phyloP scores from a whole-genome alignment of 2,797 vertebrate genomes.

The Podarcis lilfordi region DNA sequence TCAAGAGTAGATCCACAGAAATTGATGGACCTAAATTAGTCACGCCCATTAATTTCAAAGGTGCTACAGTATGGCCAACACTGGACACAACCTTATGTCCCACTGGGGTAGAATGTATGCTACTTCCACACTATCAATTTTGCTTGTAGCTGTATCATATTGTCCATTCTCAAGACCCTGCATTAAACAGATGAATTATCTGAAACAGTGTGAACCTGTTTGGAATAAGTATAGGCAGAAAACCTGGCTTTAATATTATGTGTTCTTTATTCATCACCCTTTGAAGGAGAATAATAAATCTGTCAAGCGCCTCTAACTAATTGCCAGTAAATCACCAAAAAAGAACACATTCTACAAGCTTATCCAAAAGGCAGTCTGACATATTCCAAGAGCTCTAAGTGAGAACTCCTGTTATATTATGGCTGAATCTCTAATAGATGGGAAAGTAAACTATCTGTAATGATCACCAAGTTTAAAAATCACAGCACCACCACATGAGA shows the following conservation, averaged over 20 bases:
- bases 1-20: too few relatives aligned
- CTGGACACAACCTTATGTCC: neutral
- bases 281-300: conserved; percentile 68
- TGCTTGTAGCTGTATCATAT: neutral
- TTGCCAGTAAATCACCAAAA: conserved; percentile 68
- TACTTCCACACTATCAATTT: neutral
- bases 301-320: conserved; percentile 60
- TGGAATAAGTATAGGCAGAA: conserved; percentile 36
- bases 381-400: conserved; percentile 56
- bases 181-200: neutral
- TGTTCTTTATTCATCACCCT: conserved; percentile 60
- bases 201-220: conserved; percentile 35
- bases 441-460: conserved; percentile 74
- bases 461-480: conserved; percentile 74
- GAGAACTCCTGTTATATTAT: conserved; percentile 68
- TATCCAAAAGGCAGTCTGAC: conserved; percentile 29
- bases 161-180: neutral
- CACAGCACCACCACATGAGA: conserved; percentile 56
- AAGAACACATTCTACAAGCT: conserved; percentile 55
- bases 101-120: rapidly evolving
- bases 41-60: neutral
- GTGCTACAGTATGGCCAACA: neutral
- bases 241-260: conserved; percentile 5
- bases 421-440: conserved; percentile 65
- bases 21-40: neutral